Base-by-base conservation (phyloP, 1,140 invertebrate genomes). In the Formica exsecta region DNA sequence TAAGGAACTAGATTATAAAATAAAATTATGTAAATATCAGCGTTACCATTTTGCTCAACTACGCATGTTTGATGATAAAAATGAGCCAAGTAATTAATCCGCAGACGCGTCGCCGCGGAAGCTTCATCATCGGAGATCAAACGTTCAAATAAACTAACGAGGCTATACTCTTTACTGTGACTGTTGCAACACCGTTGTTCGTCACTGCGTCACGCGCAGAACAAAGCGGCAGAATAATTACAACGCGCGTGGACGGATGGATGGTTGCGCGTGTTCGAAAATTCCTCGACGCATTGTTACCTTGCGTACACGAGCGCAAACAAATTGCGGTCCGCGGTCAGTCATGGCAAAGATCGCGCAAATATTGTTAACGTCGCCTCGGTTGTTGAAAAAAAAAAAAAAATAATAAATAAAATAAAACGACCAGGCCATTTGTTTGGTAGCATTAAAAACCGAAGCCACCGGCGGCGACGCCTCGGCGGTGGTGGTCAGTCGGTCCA, bases 351-450 rank as follows among this genome's bases (percentile, higher is more conserved):
- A 85, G 74, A 54, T 85, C 62, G 61, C 48, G 73, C 73, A 77
- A 85, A 85, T 85, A 85, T 76, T 85, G 70, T 85, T 81, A 83
- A 74, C 68, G 79, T 74, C 79, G 68, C 19, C 19, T 29, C 16
- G 13, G 44, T 54, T 25, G 44, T 22, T n/a, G 29, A 32, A n/a
- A 51, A 71, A 11, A 71, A 11, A 71, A 5, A 73, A 11, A 61
- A n/a, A n/a, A n/a, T n/a, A n/a, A n/a, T n/a, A n/a, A n/a, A 41
- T 44, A 38, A 84, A 41, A 44, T 9, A 41, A 44, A 65, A 64
- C 62, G 48, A 73, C 36, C 44, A 7, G 36, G 16, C 19, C 25
- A 68, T 44, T 48, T 54, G 68, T 73, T 65, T 38, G 38, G 64
- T 38, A 54, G 22, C 54, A 81, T 81, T 73, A 81, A 81, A 77